Percentiles rank a stretch among this genome's conserved stretches.
These are phyloP conservation scores for Trissolcus basalis DNA, from an alignment of 1,140 invertebrate genomes.

Conservation along the genomic window DNA sequence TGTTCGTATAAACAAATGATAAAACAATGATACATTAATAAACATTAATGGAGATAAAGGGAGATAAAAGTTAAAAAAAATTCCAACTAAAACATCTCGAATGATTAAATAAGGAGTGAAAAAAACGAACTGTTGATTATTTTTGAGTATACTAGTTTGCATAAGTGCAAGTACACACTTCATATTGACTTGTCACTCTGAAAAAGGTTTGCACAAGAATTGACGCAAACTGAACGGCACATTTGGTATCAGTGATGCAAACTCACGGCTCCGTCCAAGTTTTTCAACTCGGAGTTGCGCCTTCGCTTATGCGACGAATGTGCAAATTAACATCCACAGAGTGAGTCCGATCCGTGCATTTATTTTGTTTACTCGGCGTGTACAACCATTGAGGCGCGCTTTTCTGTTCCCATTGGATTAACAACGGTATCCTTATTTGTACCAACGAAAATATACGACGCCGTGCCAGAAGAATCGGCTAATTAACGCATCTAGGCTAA, in stretches of 20 bases:
- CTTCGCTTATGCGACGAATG: neutral
- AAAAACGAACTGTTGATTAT: too few species aligned
- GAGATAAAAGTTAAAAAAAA: too few species aligned
- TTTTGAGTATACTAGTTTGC: too few species aligned
- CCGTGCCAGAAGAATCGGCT: conserved; percentile 15
- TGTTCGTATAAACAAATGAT: too few species aligned
- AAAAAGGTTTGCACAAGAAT: too few species aligned
- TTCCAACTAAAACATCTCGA: too few species aligned
- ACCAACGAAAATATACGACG: neutral
- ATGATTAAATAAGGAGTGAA: too few species aligned
- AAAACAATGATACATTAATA: too few species aligned
- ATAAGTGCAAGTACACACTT: too few species aligned
- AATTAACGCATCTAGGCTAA: conserved; percentile 34
- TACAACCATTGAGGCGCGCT: conserved; percentile 5
- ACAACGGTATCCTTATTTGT: conserved; percentile 10
- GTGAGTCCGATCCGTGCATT: conserved; percentile 3
- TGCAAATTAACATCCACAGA: conserved; percentile 1
- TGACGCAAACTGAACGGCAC: too few species aligned
- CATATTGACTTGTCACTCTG: too few species aligned
- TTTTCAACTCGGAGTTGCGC: neutral
- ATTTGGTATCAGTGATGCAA: neutral
- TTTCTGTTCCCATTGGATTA: conserved; percentile 7
- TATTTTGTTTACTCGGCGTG: conserved; percentile 2
- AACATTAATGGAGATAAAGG: too few species aligned
- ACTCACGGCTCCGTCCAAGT: neutral